Evolutionary conservation across 1,140 invertebrate genomes (phyloP).

Genomic region (Trichonephila clavata): DNA sequence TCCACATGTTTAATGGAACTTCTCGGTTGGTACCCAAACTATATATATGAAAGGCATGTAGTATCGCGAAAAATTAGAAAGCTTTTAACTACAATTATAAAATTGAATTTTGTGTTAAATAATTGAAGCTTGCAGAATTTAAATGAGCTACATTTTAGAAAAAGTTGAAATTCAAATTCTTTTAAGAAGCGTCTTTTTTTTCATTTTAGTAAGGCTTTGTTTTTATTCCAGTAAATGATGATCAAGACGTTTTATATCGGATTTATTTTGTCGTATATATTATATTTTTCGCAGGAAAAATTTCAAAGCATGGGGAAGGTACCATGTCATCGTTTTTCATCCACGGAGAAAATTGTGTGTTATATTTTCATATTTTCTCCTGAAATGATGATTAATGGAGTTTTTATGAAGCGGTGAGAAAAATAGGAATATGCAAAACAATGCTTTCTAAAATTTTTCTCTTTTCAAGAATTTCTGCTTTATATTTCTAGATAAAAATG

Average conservation of each 20-base stretch:
- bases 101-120: neutral
- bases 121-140: neutral
- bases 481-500: too few species aligned
- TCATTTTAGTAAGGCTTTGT: neutral
- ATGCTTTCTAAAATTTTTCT: neutral
- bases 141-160: neutral
- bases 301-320: neutral
- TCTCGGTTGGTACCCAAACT: neutral
- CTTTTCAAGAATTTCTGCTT: neutral
- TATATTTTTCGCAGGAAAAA: neutral
- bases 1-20: neutral
- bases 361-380: conserved; percentile 17
- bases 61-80: neutral
- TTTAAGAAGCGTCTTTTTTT: neutral
- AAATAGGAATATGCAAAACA: neutral
- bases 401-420: neutral
- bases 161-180: neutral
- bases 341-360: neutral
- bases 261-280: neutral
- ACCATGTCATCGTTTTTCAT: neutral
- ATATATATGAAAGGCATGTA: neutral
- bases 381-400: conserved; percentile 17
- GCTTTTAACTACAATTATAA: neutral
- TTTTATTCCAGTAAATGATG: neutral
- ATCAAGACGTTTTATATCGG: neutral